Evolutionary conservation across 1,140 invertebrate genomes (phyloP).

Genomic region (Scaptomyza graminum): DNA sequence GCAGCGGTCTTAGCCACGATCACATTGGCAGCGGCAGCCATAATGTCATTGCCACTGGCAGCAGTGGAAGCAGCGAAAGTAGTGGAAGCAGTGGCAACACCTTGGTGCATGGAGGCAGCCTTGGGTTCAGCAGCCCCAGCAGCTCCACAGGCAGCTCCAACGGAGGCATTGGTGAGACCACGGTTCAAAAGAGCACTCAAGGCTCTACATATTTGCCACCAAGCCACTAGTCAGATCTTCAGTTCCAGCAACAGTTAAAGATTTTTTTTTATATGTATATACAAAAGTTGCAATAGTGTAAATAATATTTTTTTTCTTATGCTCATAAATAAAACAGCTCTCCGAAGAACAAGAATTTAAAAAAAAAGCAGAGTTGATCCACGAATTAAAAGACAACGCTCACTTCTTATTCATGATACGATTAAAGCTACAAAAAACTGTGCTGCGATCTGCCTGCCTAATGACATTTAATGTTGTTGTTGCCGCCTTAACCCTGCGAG

Average conservation of each 20-base stretch:
- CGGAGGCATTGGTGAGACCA: conserved; percentile 12
- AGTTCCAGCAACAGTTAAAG: neutral
- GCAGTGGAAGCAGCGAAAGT: conserved; percentile 17
- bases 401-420: too few species aligned
- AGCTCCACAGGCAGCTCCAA: conserved; percentile 6
- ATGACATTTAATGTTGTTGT: too few species aligned
- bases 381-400: too few species aligned
- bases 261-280: conserved; percentile 18
- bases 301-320: conserved; percentile 33
- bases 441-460: too few species aligned
- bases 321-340: conserved; percentile 15
- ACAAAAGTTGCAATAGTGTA: conserved; percentile 24
- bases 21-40: conserved; percentile 11
- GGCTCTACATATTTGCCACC: conserved; percentile 64
- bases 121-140: conserved; percentile 8
- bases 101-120: conserved; percentile 3
- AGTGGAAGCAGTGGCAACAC: conserved; percentile 10
- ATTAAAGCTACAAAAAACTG: too few species aligned
- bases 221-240: conserved; percentile 44
- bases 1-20: neutral
- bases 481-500: too few species aligned
- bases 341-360: conserved; percentile 12
- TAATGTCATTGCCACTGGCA: conserved; percentile 6
- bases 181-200: conserved; percentile 45
- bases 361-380: neutral